Evolutionary conservation across 2,888 invertebrate species (phyloP), one percentile per base, ranked within the genome.

Genomic region (Brenthis daphne): DNA sequence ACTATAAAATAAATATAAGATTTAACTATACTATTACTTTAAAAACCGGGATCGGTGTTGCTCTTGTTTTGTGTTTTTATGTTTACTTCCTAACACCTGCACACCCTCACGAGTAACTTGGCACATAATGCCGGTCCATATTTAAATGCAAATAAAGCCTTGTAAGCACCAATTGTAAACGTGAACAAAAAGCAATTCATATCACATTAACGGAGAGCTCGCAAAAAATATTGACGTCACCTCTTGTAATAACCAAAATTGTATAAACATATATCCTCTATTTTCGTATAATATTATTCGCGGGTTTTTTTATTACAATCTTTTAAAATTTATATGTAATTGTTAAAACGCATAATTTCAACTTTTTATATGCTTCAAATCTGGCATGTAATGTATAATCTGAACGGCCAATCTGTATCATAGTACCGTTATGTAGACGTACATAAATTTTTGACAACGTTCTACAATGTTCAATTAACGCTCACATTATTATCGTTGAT

Each of bases 211-310:
- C 82, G 79, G 84, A 81, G 81, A 78, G 77, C 76, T 77, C 70
- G 82, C 86, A 87, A 88, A 89, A 89, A 90, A 85, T 79, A 77
- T 87, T 90, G 87, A 89, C 87, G 87, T 88, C 90, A 89, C 81
- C 77, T 80, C 77, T 83, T 56, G 65, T 66, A 64, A 69, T 48
- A 66, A 67, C 60, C 43, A 54, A 69, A 71, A 66, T 51, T 43
- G 54, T 54, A 57, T 13, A 33, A 50, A 12, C 11, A 29, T 33
- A 60, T 12, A 50, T 29, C 29, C 3, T 37, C 33, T 24, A 4
- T 20, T 8, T 48, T 24, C 0, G 13, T 47, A 13, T 58, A 58
- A 43, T 16, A 51, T 14, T 33, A 4, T 29, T 37, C 8, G n/a
- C 13, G 16, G 37, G 6, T 12, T 12, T 43, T 43, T 43, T 2